phyloP scores from a whole-genome alignment of 1,140 invertebrate species.

The Trachymyrmex septentrionalis region DNA sequence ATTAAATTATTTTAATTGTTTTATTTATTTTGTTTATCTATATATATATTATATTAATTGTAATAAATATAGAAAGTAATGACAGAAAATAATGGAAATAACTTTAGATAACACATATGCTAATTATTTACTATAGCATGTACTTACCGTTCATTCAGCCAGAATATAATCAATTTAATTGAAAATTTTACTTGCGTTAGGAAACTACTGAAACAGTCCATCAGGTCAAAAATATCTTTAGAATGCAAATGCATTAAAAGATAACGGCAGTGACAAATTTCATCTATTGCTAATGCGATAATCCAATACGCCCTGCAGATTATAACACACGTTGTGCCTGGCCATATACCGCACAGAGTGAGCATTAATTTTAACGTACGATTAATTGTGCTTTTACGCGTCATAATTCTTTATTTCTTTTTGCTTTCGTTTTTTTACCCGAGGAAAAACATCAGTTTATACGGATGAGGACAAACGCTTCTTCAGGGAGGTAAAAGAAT shows the following conservation, averaged over 20 bases:
- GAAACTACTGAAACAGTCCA: constrained; percentile 57
- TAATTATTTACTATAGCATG: neutral
- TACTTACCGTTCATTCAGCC: constrained; percentile 40
- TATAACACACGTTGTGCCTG: constrained; percentile 15
- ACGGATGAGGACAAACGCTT: neutral
- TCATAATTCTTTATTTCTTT: constrained; percentile 6
- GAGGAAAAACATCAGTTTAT: neutral
- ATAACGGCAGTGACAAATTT: constrained; percentile 47
- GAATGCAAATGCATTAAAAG: constrained; percentile 27
- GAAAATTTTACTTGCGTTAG: constrained; percentile 40
- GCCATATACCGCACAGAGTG: constrained; percentile 44
- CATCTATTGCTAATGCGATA: constrained; percentile 41
- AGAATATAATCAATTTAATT: constrained; percentile 45
- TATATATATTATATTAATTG: too few species aligned
- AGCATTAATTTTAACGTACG: constrained; percentile 44
- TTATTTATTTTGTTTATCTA: neutral
- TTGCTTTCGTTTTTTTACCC: neutral
- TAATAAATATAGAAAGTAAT: too few species aligned
- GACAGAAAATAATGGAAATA: too few species aligned
- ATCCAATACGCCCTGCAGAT: constrained; percentile 56
- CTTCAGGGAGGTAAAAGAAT: neutral
- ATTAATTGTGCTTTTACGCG: constrained; percentile 49
- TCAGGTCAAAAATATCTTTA: constrained; percentile 37
- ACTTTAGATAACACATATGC: too few species aligned
- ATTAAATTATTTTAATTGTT: neutral